Percentiles rank a stretch among this genome's conserved stretches.
Evolutionary conservation across 2,797 vertebrate genomes (phyloP).

Genomic region (Numenius phaeopus): DNA sequence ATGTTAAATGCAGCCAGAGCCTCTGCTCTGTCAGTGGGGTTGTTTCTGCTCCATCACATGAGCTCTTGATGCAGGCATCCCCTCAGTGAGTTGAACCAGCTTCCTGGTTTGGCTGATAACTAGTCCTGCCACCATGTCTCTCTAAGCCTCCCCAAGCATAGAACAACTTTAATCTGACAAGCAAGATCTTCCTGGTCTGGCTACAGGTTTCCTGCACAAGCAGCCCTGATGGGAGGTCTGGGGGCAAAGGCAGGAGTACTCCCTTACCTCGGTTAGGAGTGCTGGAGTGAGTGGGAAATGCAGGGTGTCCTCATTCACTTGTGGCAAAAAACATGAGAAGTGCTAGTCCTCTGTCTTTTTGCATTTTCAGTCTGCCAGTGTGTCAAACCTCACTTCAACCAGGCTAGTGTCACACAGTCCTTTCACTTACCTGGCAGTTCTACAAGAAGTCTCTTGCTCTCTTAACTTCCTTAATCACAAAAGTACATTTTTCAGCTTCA

Average conservation of each 20-base stretch:
- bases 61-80: rapidly evolving
- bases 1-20: background rate
- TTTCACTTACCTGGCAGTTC: background rate
- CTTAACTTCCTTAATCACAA: background rate
- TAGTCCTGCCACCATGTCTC: background rate
- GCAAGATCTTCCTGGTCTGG: background rate
- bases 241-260: background rate
- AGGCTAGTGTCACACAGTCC: rapidly evolving
- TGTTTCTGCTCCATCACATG: background rate
- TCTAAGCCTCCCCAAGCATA: background rate
- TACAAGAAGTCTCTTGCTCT: background rate
- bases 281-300: background rate
- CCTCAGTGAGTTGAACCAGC: background rate
- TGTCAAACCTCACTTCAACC: background rate
- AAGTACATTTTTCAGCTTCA: background rate
- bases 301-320: too few species aligned
- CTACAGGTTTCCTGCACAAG: background rate
- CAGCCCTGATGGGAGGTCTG: rapidly evolving
- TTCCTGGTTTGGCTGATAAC: background rate
- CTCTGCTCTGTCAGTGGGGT: background rate
- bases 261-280: background rate
- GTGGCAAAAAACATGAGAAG: background rate
- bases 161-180: background rate
- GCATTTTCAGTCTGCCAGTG: background rate
- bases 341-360: background rate